Evolutionary conservation across 2,797 vertebrate species (phyloP).

Genomic region (Microchirus variegatus): DNA sequence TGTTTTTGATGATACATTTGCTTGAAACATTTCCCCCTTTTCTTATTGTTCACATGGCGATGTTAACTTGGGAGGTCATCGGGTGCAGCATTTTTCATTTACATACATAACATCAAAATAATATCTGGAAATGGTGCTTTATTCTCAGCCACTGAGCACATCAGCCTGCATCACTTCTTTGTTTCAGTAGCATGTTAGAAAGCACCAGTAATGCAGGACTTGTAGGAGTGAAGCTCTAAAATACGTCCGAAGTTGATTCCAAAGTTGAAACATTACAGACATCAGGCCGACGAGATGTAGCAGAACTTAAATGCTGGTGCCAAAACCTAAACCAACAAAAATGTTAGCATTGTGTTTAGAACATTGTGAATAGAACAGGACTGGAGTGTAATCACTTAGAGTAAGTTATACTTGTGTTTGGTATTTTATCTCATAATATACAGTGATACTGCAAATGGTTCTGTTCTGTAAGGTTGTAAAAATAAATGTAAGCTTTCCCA

Average conservation of each 20-base stretch:
- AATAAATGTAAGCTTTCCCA: slow-evolving; percentile 5
- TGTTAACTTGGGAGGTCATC: slow-evolving; percentile 38
- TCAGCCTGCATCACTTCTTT: slow-evolving; percentile 14
- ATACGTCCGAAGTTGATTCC: background rate
- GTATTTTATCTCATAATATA: slow-evolving; percentile 1
- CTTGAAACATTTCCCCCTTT: slow-evolving; percentile 22
- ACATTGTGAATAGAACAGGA: slow-evolving; percentile 1
- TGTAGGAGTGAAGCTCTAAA: background rate
- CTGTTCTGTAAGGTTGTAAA: background rate
- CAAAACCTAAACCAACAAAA: background rate
- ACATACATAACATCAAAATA: slow-evolving; percentile 29
- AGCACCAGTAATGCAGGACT: slow-evolving; percentile 4
- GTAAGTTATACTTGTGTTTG: background rate
- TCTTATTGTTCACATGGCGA: slow-evolving; percentile 30
- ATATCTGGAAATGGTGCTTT: slow-evolving; percentile 50
- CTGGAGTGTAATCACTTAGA: background rate
- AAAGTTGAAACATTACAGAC: slow-evolving; percentile 1
- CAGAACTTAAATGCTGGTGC: slow-evolving; percentile 7
- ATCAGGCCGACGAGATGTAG: slow-evolving; percentile 27
- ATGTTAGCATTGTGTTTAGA: slow-evolving; percentile 8
- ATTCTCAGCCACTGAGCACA: slow-evolving; percentile 22
- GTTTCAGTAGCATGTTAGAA: slow-evolving; percentile 17
- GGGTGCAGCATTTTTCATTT: slow-evolving; percentile 11
- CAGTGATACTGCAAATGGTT: background rate
- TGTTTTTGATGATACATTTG: slow-evolving; percentile 38